phyloP scores from a whole-genome alignment of 64 coral and sea anemone genomes.

The Cladopsammia gracilis region DNA sequence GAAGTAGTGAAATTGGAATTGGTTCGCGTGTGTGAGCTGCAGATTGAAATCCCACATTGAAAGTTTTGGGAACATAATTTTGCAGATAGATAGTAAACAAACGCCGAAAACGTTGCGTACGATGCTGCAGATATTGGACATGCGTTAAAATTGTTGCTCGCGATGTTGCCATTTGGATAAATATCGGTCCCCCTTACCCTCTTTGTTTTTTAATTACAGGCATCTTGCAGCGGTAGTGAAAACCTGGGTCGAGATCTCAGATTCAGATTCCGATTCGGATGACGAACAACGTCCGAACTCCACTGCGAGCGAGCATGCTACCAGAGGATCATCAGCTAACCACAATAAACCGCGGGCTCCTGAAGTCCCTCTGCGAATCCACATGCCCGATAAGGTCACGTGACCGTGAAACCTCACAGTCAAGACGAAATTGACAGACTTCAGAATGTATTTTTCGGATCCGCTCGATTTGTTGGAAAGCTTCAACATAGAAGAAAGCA shows the following conservation, averaged over 20 bases:
- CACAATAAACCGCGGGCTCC: not conserved
- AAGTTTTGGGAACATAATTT: too few relatives aligned
- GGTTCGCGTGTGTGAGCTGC: too few relatives aligned
- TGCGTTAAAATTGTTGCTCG: too few relatives aligned
- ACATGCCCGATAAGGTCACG: constrained; percentile 48
- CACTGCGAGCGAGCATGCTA: not conserved
- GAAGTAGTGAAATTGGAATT: too few relatives aligned
- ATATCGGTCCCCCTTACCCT: too few relatives aligned
- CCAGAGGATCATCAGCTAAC: not conserved
- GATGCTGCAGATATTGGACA: too few relatives aligned
- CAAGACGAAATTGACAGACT: not conserved
- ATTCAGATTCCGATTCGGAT: constrained; percentile 62
- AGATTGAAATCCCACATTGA: too few relatives aligned
- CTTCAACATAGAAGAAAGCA: constrained; percentile 47
- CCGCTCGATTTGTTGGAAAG: constrained; percentile 61
- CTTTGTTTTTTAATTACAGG: constrained; percentile 25
- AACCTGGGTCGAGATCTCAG: constrained; percentile 73
- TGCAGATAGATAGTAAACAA: too few relatives aligned
- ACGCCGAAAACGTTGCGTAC: too few relatives aligned
- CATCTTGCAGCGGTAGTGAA: constrained; percentile 78
- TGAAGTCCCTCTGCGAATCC: not conserved
- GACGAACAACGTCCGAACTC: constrained; percentile 4
- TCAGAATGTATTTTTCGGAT: constrained; percentile 38
- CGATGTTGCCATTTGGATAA: too few relatives aligned
- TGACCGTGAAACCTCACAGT: not conserved